Percentiles rank a stretch among this genome's conserved stretches.
These are phyloP conservation scores for Corapipo altera DNA, from an alignment of 2,113 vertebrate genomes.

Conservation along the genomic window DNA sequence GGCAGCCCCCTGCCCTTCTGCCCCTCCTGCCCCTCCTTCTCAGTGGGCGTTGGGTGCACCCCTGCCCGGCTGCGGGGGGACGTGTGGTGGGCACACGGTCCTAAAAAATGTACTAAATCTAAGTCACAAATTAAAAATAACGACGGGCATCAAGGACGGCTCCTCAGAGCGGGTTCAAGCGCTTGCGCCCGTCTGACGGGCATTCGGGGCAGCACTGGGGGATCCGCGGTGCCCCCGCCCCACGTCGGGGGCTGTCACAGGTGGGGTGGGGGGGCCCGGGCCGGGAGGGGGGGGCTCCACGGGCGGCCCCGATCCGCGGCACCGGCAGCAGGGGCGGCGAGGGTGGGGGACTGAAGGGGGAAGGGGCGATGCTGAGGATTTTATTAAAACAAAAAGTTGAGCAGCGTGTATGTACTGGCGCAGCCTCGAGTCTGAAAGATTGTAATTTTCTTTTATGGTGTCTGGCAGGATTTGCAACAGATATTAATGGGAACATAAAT, in stretches of 20 bases:
- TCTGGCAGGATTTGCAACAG: slow-evolving; percentile 78
- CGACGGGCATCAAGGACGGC: background rate
- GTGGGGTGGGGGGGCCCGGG: background rate
- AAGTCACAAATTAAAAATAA: background rate
- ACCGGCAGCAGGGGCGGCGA: background rate
- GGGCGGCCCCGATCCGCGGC: background rate
- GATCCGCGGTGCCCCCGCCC: background rate
- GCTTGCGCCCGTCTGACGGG: background rate
- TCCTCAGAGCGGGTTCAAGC: background rate
- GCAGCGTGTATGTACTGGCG: slow-evolving; percentile 64
- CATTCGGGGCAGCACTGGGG: background rate
- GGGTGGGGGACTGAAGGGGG: background rate
- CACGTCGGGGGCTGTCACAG: background rate
- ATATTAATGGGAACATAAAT: slow-evolving; percentile 79
- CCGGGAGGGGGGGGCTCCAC: background rate
- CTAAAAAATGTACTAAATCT: background rate
- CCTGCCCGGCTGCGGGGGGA: background rate
- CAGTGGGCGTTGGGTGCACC: background rate
- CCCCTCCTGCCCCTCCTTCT: background rate
- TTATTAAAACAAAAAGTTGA: slow-evolving; percentile 66
- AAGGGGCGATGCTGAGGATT: slow-evolving; percentile 40
- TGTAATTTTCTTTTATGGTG: slow-evolving; percentile 77
- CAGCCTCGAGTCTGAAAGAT: slow-evolving; percentile 64
- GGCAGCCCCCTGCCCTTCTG: background rate
- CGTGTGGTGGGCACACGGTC: background rate